Base-by-base conservation (phyloP, 2,113 vertebrate species). In the Hystrix cristata region DNA sequence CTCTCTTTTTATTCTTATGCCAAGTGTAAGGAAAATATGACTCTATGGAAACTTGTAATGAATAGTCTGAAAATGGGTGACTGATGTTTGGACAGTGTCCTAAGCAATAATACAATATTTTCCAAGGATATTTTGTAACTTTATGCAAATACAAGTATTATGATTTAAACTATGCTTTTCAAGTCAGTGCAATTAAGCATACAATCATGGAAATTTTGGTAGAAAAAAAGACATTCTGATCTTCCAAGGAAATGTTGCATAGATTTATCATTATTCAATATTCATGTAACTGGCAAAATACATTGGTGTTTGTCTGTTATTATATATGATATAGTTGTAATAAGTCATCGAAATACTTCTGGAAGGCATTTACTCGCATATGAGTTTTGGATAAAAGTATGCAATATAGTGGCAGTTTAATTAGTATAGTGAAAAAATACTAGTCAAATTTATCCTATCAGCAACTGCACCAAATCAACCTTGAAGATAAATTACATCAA, bases 381-480 rank as follows among this genome's bases (percentile, higher is more conserved):
- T 60, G 72, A 7, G 7, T 31, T 80, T 81, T 86, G 4, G 21
- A 62, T 55, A 90, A 88, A 95, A 59, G 65, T 88, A 74, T 79
- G 12, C 9, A 87, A 34, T 34, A 48, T 81, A 67, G 12, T 87
- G 46, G 18, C 23, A 81, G n/a, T 94, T 71, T 80, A 74, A 38
- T 90, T 86, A 86, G 34, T 86, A 91, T 82, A 74, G 60, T 82
- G 38, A 91, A 91, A 14, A 87, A 87, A 76, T 60, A 82, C 51
- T 87, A 67, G 1, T 76, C 5, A 65, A 76, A 31, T 51, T 25
- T 87, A 21, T 53, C 31, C 25, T 91, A 74, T 53, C 15, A 86
- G 38, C 38, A 59, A 87, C 14, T 53, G 57, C 27, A 91, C 51
- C 23, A 74, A 60, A 76, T 9, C 34, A 31, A 87, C 25, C n/a